phyloP scores from a whole-genome alignment of 1,140 invertebrate genomes.

The Brachionus rubens region DNA sequence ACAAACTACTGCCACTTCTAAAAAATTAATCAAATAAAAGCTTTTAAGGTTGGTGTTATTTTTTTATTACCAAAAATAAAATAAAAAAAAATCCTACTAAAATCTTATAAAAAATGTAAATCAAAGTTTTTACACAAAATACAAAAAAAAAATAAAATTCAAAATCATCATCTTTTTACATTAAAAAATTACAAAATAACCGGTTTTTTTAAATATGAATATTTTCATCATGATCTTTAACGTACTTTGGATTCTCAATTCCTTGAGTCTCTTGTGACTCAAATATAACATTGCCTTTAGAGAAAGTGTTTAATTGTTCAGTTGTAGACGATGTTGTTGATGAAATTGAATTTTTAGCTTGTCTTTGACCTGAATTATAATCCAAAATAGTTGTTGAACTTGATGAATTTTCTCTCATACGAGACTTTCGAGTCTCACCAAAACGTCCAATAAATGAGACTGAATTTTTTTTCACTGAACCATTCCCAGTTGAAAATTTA shows the following conservation, averaged over 20 bases:
- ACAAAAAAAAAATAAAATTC: not conserved
- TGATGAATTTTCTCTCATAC: slow-evolving; percentile 28
- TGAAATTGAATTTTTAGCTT: not conserved
- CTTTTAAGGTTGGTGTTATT: too few relatives aligned
- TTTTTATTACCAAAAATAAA: too few relatives aligned
- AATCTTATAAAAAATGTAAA: too few relatives aligned
- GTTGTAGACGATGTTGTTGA: not conserved
- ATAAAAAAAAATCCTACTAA: too few relatives aligned
- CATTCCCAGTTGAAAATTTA: not conserved
- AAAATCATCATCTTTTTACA: not conserved
- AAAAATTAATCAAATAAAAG: too few relatives aligned
- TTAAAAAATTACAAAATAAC: too few relatives aligned
- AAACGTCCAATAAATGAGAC: slow-evolving; percentile 9
- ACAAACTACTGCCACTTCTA: too few relatives aligned
- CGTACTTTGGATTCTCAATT: not conserved
- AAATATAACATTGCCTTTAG: slow-evolving; percentile 8
- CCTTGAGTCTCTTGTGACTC: not conserved
- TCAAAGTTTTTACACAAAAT: not conserved
- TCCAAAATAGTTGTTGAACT: slow-evolving; percentile 33
- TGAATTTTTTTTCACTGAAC: not conserved
- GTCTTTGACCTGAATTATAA: not conserved
- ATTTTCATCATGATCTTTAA: not conserved
- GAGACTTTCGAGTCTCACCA: not conserved
- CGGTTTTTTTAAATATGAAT: slow-evolving; percentile 3
- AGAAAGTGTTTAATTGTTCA: not conserved